Conservation (phyloP, 2,113 vertebrate genomes). For the Phocoena sinus region DNA sequence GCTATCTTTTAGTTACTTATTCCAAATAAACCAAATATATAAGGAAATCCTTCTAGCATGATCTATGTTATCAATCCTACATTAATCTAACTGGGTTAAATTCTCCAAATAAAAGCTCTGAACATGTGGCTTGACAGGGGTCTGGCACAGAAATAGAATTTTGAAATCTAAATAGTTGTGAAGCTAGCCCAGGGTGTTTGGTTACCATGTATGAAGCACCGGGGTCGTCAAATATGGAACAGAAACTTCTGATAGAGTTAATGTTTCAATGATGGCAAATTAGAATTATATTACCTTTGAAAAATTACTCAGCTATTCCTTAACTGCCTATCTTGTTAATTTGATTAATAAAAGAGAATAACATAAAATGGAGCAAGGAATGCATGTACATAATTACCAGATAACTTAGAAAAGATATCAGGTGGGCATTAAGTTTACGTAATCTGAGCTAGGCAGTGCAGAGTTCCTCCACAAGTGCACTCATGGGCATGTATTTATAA, state of each 20-base stretch:
- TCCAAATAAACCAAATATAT: not conserved
- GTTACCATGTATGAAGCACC: not conserved
- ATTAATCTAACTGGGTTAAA: not conserved
- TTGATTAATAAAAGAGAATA: not conserved
- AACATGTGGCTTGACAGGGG: not conserved
- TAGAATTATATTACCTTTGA: not conserved
- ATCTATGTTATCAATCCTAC: not conserved
- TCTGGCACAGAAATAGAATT: not conserved
- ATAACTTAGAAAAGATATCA: not conserved
- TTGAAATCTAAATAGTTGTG: not conserved
- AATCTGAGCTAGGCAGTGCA: not conserved
- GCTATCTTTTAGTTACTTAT: not conserved
- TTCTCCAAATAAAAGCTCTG: not conserved
- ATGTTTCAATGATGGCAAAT: not conserved
- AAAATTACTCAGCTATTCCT: not conserved
- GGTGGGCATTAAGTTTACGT: not conserved
- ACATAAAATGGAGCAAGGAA: not conserved
- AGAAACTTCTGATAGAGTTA: not conserved
- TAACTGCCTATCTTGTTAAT: not conserved
- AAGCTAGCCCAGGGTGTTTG: not conserved
- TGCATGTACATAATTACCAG: not conserved
- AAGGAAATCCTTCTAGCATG: not conserved
- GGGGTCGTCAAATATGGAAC: not conserved
- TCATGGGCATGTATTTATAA: not conserved
- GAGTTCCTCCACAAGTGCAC: not conserved